Evolutionary conservation across 2,113 vertebrate genomes (phyloP), one percentile per base, ranked within the genome.

Genomic region (Oreochromis spilurus): DNA sequence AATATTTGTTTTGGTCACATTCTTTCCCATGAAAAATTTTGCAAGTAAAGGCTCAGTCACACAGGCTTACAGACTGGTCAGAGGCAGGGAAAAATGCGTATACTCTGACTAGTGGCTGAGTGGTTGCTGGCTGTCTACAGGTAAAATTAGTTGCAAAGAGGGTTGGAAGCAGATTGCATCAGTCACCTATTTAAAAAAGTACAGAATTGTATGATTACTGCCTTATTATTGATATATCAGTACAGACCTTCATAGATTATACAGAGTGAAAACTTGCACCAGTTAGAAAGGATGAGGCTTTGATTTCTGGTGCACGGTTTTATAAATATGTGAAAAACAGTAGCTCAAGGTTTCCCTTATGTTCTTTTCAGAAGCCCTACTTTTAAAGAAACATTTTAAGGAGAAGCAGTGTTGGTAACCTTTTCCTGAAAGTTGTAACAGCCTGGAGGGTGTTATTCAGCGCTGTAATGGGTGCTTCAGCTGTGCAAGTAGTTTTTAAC

Each of bases 341-440:
- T 48, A 50, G 45, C 81, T 17, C 9, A 9, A 52, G 67, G 82
- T 79, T 70, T 50, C 24, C 43, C 43, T n/a, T 52, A 57, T 86
- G 72, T 79, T 88, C 72, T 87, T 89, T 92, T 19, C 62, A 52
- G 67, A 34, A 84, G 85, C 43, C 85, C 70, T 90, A 82, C 40
- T 90, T 91, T 50, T 19, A 8, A 78, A 54, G 38, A 82, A 81
- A 75, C 79, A n/a, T 17, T 58, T 19, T 82, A 86, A 82, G 70
- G 70, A 60, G 21, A 79, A 84, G 19, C 55, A 26, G 43, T 85
- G 84, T 84, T 72, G 4, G 57, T 91, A 89, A 92, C 87, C 84
- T 88, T 89, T 87, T 52, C 77, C 70, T 88, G 31, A 87, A 85
- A 84, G 55, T 72, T 84, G 13, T 72, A 45, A 43, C 36, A 84